These are phyloP conservation scores for Epinephelus moara DNA, from an alignment of 2,113 vertebrate species.

Conservation along the genomic window DNA sequence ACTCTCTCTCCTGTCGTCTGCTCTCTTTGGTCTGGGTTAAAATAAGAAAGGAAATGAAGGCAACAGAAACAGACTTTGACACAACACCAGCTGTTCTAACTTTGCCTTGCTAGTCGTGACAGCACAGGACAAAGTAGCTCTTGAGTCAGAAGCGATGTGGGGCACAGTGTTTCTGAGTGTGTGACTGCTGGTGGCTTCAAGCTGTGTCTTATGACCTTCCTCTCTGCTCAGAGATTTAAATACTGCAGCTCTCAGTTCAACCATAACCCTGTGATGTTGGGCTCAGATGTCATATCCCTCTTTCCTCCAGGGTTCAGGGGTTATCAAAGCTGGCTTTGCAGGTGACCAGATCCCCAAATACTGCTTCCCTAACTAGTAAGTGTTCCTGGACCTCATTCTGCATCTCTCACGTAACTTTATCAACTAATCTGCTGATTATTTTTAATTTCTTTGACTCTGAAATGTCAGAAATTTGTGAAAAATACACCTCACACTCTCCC, in stretches of 20 bases:
- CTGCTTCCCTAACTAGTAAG: conserved; percentile 96
- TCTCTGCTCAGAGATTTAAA: not conserved
- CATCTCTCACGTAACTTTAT: not conserved
- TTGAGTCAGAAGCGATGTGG: not conserved
- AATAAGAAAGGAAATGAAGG: too few species aligned
- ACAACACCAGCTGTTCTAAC: not conserved
- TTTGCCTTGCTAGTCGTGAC: not conserved
- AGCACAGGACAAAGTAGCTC: conserved; percentile 3
- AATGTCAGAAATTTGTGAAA: not conserved
- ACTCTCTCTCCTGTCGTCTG: too few species aligned
- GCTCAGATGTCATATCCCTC: not conserved
- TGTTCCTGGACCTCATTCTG: conserved; percentile 31
- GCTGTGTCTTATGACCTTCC: conserved; percentile 68
- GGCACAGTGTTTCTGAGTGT: conserved; percentile 6
- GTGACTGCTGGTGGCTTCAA: conserved; percentile 58
- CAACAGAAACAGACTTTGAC: not conserved
- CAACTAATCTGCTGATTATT: not conserved
- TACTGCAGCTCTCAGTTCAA: not conserved
- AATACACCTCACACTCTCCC: not conserved
- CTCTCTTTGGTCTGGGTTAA: not conserved
- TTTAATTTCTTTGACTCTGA: not conserved
- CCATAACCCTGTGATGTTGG: not conserved
- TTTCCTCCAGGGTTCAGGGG: conserved; percentile 88
- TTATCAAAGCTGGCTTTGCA: conserved; percentile 94
- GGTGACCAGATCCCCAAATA: conserved; percentile 97